These are phyloP conservation scores for Lepidothrix coronata DNA, from an alignment of 2,113 vertebrate genomes.

Conservation along the genomic window DNA sequence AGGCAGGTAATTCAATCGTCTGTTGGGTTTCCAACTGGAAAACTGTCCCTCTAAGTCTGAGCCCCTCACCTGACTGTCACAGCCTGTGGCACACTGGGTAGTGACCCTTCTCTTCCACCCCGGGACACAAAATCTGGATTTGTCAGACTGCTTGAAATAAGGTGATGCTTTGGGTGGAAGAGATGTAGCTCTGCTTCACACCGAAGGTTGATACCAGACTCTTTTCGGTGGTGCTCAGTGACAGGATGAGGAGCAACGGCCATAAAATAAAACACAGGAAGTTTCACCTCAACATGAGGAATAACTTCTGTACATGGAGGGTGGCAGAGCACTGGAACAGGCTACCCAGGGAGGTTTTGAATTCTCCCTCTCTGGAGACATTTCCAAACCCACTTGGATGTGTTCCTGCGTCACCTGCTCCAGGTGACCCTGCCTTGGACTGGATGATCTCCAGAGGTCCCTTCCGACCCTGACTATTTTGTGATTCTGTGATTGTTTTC, in stretches of 20 bases:
- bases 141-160: neutral
- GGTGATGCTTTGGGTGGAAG: neutral
- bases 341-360: neutral
- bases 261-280: neutral
- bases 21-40: neutral
- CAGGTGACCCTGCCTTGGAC: fast-evolving
- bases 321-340: neutral
- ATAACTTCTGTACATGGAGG: neutral
- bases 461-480: neutral
- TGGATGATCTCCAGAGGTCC: neutral
- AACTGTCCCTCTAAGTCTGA: neutral
- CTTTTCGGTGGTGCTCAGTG: neutral
- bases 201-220: neutral
- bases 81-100: neutral
- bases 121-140: neutral
- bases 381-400: neutral
- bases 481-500: neutral
- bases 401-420: neutral
- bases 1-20: neutral
- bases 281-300: neutral
- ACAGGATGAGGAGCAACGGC: neutral
- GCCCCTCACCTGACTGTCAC: neutral
- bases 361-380: neutral
- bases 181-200: neutral
- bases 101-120: neutral